Evolutionary conservation across 2,797 vertebrate genomes (phyloP).

Genomic region (Cossypha niveicapilla): DNA sequence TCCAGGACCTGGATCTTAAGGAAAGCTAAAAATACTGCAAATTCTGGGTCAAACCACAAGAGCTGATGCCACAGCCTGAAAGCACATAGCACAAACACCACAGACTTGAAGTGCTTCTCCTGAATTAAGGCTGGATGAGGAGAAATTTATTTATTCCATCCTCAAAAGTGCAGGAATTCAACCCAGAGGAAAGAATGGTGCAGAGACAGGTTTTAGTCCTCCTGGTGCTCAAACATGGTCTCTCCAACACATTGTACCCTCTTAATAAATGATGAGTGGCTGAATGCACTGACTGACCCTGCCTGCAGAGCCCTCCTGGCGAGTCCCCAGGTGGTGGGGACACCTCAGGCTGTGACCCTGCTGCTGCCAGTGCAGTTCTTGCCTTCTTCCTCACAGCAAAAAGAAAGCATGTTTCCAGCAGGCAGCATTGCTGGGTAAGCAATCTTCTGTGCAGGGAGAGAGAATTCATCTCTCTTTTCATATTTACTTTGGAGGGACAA

Average conservation of each 20-base stretch:
- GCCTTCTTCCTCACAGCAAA: neutral
- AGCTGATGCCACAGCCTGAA: neutral
- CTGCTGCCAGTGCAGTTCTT: neutral
- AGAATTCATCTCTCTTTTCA: neutral
- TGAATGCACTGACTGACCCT: neutral
- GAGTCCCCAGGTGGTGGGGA: neutral
- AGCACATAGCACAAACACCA: neutral
- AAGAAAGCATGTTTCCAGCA: neutral
- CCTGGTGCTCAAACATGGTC: accelerated
- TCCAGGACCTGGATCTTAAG: neutral
- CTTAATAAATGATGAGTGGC: neutral
- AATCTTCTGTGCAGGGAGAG: neutral
- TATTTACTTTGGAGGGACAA: neutral
- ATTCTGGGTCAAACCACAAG: neutral
- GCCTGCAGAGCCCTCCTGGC: neutral
- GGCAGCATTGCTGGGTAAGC: neutral
- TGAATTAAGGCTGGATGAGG: accelerated
- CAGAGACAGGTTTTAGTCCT: neutral
- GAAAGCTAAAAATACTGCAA: neutral
- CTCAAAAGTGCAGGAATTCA: neutral
- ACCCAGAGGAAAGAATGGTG: neutral
- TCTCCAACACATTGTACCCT: neutral
- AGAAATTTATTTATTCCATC: neutral
- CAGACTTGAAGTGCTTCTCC: neutral
- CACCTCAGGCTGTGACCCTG: neutral